These are phyloP conservation scores for Euwallacea fornicatus DNA, from an alignment of 1,140 invertebrate species.

Conservation along the genomic window DNA sequence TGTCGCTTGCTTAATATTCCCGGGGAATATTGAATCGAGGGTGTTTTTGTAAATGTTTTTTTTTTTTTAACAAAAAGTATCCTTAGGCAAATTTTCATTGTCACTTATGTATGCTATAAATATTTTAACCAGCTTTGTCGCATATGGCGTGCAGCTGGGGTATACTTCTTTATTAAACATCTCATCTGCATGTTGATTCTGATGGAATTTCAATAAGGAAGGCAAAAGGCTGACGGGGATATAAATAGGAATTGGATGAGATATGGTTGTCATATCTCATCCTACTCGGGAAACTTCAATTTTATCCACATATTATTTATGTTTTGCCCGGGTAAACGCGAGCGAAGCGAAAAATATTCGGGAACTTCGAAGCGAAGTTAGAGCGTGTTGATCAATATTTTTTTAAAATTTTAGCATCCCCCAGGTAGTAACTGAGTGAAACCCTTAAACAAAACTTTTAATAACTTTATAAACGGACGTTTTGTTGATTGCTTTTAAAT, in stretches of 20 bases:
- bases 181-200: conserved; percentile 44
- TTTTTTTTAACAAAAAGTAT: no score
- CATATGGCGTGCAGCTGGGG: conserved; percentile 1
- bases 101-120: no score
- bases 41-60: no score
- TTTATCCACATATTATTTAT: conserved; percentile 20
- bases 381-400: no score
- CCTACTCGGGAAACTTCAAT: conserved; percentile 1
- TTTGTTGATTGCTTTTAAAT: conserved; percentile 6
- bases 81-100: no score
- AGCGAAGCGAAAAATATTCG: no score
- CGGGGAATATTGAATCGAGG: background rate
- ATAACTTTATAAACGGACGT: conserved; percentile 2
- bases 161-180: conserved; percentile 44
- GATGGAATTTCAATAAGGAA: conserved; percentile 44
- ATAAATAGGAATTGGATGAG: conserved; percentile 17
- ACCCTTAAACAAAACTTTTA: background rate
- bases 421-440: no score
- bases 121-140: conserved; percentile 1
- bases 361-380: no score
- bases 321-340: background rate
- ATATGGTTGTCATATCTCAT: conserved; percentile 17
- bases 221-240: conserved; percentile 16
- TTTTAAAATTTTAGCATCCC: no score
- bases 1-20: conserved; percentile 4